phyloP scores from a whole-genome alignment of 2,113 vertebrate genomes.

The Lynx canadensis region DNA sequence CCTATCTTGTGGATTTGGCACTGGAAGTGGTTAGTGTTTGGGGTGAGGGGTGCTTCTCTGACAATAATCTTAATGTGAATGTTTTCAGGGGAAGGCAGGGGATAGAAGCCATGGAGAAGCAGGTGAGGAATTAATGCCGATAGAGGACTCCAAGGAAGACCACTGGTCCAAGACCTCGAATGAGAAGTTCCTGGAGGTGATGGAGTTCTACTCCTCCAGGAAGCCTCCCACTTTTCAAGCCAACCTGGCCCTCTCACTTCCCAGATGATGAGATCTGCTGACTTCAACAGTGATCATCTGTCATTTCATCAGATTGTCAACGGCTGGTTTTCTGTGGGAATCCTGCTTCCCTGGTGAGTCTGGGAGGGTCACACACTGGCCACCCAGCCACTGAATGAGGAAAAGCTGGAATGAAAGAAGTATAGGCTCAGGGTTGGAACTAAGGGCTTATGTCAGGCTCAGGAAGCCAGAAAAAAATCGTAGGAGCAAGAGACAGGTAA shows the following conservation, averaged over 20 bases:
- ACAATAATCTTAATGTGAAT: not conserved
- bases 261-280: not conserved
- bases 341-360: not conserved
- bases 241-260: not conserved
- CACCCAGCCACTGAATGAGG: not conserved
- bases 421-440: not conserved
- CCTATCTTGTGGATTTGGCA: not conserved
- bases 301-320: not conserved
- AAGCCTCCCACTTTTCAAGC: not conserved
- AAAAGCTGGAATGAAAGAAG: not conserved
- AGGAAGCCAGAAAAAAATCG: not conserved
- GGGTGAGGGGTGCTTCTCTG: not conserved
- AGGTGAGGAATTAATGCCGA: too few species aligned
- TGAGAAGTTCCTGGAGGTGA: not conserved
- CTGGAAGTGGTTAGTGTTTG: not conserved
- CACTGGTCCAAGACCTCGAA: not conserved
- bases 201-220: not conserved
- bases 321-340: not conserved
- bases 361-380: not conserved
- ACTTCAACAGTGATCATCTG: not conserved
- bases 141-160: not conserved
- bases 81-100: not conserved
- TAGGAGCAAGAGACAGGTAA: not conserved
- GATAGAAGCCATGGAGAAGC: not conserved
- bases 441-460: not conserved